Evolutionary conservation across 2,888 invertebrate species (phyloP).

Genomic region (Caenorhabditis sp.): DNA sequence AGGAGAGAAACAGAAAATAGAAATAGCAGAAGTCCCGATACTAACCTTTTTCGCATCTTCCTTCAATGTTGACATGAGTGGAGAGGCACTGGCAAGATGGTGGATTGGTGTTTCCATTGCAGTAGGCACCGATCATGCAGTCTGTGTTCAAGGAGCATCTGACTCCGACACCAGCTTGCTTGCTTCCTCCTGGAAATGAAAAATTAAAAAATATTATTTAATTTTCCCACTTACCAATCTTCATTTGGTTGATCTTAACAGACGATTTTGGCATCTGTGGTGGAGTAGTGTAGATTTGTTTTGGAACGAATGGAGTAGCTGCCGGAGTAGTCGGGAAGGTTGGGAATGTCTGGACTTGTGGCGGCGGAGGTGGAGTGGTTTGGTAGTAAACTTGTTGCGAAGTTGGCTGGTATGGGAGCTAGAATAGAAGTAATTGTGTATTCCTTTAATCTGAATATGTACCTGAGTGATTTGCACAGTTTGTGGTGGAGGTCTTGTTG

Average conservation of each 20-base stretch:
- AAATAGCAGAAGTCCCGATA: constrained; percentile 25
- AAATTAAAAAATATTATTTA: background rate
- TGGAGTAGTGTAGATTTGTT: constrained; percentile 51
- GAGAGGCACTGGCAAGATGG: constrained; percentile 83
- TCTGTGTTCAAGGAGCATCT: constrained; percentile 81
- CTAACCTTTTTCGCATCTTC: constrained; percentile 81
- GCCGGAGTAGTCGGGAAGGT: constrained; percentile 59
- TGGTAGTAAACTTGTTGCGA: constrained; percentile 40
- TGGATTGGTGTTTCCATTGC: constrained; percentile 81
- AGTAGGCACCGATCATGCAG: constrained; percentile 83
- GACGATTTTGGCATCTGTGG: constrained; percentile 57
- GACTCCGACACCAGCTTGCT: constrained; percentile 80
- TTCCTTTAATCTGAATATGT: too few relatives aligned
- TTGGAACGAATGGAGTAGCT: constrained; percentile 63
- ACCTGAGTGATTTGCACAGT: constrained; percentile 33
- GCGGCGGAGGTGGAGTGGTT: constrained; percentile 45
- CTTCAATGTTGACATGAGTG: constrained; percentile 82
- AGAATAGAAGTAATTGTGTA: background rate
- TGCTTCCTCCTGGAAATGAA: constrained; percentile 68
- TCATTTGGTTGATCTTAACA: constrained; percentile 59
- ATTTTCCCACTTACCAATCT: constrained; percentile 49
- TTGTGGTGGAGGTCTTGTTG: constrained; percentile 55
- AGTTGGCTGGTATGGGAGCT: constrained; percentile 46
- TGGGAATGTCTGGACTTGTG: constrained; percentile 27
- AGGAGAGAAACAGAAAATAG: constrained; percentile 31